Conservation (phyloP, 2,113 vertebrate species). For the Callopanchax toddi region DNA sequence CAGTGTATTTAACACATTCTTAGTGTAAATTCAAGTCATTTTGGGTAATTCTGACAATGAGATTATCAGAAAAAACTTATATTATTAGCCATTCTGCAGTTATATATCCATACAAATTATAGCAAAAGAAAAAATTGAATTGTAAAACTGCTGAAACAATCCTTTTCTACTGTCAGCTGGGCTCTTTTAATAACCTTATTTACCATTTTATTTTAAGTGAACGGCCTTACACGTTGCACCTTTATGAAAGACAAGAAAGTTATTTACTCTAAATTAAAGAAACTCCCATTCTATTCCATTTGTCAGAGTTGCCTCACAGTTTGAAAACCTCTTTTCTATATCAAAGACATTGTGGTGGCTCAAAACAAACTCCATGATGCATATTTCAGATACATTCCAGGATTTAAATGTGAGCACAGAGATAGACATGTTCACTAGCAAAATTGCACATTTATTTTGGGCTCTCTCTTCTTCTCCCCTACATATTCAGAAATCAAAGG, state of each 20-base stretch:
- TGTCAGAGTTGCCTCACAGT: conserved; percentile 15
- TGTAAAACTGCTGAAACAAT: too few relatives aligned
- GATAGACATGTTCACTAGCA: conserved; percentile 40
- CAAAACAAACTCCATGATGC: conserved; percentile 31
- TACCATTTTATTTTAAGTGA: not conserved
- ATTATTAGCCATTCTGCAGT: too few relatives aligned
- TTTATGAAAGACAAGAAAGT: not conserved
- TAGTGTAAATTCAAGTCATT: too few relatives aligned
- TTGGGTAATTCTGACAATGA: too few relatives aligned
- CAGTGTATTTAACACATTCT: too few relatives aligned
- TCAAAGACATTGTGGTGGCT: conserved; percentile 22
- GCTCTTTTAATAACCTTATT: not conserved
- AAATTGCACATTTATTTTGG: conserved; percentile 80
- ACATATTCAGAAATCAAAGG: conserved; percentile 85
- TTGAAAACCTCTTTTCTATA: conserved; percentile 52
- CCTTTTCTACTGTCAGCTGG: too few relatives aligned
- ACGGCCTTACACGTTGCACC: not conserved
- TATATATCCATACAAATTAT: too few relatives aligned
- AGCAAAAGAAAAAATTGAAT: too few relatives aligned
- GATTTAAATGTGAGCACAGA: conserved; percentile 34
- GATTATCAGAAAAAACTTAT: too few relatives aligned
- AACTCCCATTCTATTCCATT: not conserved
- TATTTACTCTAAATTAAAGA: not conserved
- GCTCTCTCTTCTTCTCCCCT: conserved; percentile 83
- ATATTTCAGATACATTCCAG: conserved; percentile 29